These are phyloP conservation scores for Diaprepes abbreviatus DNA, from an alignment of 2,888 invertebrate genomes.

Conservation along the genomic window DNA sequence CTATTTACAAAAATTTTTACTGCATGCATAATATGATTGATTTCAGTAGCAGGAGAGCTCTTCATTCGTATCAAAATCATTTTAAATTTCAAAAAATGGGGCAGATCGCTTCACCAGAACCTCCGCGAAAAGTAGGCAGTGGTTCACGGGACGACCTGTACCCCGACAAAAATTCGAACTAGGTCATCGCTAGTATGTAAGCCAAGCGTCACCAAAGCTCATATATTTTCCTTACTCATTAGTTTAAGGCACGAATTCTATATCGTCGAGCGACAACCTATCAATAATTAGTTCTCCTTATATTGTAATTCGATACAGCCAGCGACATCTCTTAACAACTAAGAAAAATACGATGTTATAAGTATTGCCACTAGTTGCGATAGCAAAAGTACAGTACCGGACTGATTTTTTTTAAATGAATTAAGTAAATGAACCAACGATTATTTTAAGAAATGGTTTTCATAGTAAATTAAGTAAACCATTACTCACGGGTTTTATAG, in stretches of 20 bases:
- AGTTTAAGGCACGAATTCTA: slow-evolving; percentile 87
- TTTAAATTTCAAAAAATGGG: slow-evolving; percentile 62
- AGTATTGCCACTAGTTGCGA: background rate
- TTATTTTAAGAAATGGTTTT: too few relatives aligned
- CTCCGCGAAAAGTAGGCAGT: slow-evolving; percentile 81
- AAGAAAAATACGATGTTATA: background rate
- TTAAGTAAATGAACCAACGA: background rate
- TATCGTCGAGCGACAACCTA: background rate
- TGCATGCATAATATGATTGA: too few relatives aligned
- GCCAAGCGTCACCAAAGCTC: slow-evolving; percentile 93
- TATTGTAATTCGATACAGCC: background rate
- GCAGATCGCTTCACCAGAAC: slow-evolving; percentile 87
- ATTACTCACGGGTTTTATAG: too few relatives aligned
- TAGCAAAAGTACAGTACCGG: background rate
- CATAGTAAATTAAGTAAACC: too few relatives aligned
- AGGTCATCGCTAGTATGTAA: slow-evolving; percentile 73
- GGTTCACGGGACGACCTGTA: slow-evolving; percentile 87
- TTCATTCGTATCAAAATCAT: too few relatives aligned
- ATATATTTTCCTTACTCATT: slow-evolving; percentile 98
- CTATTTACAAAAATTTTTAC: too few relatives aligned
- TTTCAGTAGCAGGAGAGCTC: too few relatives aligned
- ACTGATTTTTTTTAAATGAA: background rate
- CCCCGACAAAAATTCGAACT: slow-evolving; percentile 83
- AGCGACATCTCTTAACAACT: background rate
- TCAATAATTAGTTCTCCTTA: background rate